Evolutionary conservation across 2,888 invertebrate genomes (phyloP), one percentile per base, ranked within the genome.

Genomic region (Tryphoninae sp.): DNA sequence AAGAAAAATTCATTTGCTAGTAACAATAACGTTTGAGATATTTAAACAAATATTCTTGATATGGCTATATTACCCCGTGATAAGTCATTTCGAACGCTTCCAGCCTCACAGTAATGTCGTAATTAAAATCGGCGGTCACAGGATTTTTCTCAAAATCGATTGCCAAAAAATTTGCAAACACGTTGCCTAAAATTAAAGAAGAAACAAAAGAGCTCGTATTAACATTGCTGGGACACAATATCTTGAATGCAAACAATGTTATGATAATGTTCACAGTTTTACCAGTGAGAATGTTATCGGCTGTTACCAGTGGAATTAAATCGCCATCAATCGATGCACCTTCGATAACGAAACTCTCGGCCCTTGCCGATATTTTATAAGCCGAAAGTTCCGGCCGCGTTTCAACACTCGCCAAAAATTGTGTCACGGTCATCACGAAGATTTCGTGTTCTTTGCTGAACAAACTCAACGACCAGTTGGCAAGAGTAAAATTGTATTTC

Each of bases 51-150:
- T 75, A 53, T 40, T 55, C 61, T 49, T 51, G 19, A 61, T 71
- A 45, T 22, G 59, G 75, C 49, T 33, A 61, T 85, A 88, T 90
- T 91, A 96, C 97, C 94, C 96, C 95, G 88, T 96, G 94, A 91
- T 97, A 97, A 13, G 95, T 93, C 62, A 96, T 92, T 92, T 97
- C 96, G 22, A 96, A 93, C 0, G 96, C 95, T 89, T 96, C 96
- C 89, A 96, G 92, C 76, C 94, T 93, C 71, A 95, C 93, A 75
- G 94, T 94, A 1, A 96, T 90, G 11, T 95, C 95, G 86, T 95
- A 95, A 87, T 95, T 95, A 26, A 95, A 95, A 78, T 95, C 94
- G 6, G 94, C 93, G 84, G 94, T 94, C 7, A 93, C 90, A 0
- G 96, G 95, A 88, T 95, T 95, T 89, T 94, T 95, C 89, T 96